Base-by-base conservation (phyloP, 2,888 invertebrate genomes). In the Belgica antarctica region DNA sequence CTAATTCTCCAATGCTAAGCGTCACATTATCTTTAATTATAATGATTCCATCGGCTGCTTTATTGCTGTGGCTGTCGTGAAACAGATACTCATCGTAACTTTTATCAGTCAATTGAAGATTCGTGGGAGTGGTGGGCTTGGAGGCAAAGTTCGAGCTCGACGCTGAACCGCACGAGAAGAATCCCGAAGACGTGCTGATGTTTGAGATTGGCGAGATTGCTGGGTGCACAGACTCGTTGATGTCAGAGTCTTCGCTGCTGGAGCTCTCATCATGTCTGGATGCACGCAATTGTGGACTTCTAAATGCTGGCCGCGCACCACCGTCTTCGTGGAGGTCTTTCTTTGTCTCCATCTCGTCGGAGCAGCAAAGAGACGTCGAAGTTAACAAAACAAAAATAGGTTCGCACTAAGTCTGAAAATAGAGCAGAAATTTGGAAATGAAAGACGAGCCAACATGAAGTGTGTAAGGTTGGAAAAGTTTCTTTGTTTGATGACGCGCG, bases 41-140 rank as follows among this genome's bases (percentile, higher is more conserved):
- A 5, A 36, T 41, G 24, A 63, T 41, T 22, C 41, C 41, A 15
- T 63, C 41, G 12, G 22, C 19, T 10, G 19, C 36, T 10, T 10
- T 62, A 4, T 1, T 27, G 62, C 8, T 62, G 31, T 28, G 15
- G 17, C 19, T 62, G 1, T 10, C 2, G 7, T 12, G 28, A 17
- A 34, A 12, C n/a, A n/a, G 27, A 27, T 59, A n/a, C 22, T 36
- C 62, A 36, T 41, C 62, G 22, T 63, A 36, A 25, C 47, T 46
- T 28, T 46, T 65, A 12, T 47, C 65, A 47, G 25, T 65, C 27
- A 65, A 65, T n/a, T 52, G 52, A 12, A 65, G 25, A 47, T 65
- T 46, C 7, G 57, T 57, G 31, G 68, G 68, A 19, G 68, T 68
- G 15, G 68, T 68, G 8, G 68, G 68, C 28, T 68, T 68, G 31